Evolutionary conservation across 2,113 vertebrate genomes (phyloP).

Genomic region (Euleptes europaea): DNA sequence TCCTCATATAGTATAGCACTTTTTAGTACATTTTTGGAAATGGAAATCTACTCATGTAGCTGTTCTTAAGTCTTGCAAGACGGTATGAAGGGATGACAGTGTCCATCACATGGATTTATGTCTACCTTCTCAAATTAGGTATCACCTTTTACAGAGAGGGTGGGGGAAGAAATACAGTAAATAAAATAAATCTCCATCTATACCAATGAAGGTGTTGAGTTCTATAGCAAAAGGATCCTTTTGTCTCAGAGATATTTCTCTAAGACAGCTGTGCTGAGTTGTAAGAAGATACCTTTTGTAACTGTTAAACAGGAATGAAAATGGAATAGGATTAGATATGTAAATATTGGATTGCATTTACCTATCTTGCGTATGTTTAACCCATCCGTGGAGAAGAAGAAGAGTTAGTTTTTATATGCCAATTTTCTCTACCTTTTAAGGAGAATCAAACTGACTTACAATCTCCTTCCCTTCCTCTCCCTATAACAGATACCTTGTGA

Average conservation of each 20-base stretch:
- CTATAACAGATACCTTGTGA: too few species aligned
- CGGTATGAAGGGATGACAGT: not conserved
- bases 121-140: not conserved
- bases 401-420: too few species aligned
- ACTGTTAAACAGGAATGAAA: not conserved
- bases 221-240: not conserved
- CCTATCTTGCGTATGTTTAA: too few species aligned
- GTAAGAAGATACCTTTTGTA: not conserved
- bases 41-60: not conserved
- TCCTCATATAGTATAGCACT: conserved; percentile 5
- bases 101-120: not conserved
- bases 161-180: too few species aligned
- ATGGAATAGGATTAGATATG: not conserved
- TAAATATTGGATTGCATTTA: not conserved
- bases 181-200: too few species aligned
- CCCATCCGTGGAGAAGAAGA: too few species aligned
- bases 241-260: not conserved
- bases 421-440: too few species aligned
- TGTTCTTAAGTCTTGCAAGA: conserved; percentile 11
- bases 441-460: too few species aligned
- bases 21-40: conserved; percentile 14
- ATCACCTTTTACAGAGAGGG: too few species aligned
- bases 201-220: not conserved
- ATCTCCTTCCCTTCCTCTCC: too few species aligned
- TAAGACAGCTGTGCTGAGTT: not conserved